These are phyloP conservation scores for Hylyphantes graminicola DNA, from an alignment of 1,140 invertebrate genomes.

Conservation along the genomic window DNA sequence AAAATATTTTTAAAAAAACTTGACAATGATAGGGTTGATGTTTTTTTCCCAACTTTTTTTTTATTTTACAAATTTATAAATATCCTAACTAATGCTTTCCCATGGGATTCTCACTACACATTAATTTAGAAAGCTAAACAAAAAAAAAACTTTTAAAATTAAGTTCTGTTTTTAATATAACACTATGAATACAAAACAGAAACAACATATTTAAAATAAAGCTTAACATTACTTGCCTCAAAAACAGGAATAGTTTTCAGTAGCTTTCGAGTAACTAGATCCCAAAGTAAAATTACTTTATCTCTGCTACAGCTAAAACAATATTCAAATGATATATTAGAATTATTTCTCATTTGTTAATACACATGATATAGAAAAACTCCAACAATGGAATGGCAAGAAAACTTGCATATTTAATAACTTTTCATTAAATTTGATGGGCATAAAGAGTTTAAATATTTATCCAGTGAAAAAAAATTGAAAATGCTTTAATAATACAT, in stretches of 20 bases:
- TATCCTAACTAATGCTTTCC: too few relatives aligned
- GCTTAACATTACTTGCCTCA: constrained; percentile 71
- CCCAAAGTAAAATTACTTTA: constrained; percentile 90
- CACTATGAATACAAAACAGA: constrained; percentile 20
- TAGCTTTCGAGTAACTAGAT: constrained; percentile 73
- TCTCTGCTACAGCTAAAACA: constrained; percentile 82
- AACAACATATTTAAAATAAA: background rate
- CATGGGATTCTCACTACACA: too few relatives aligned
- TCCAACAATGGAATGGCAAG: too few relatives aligned
- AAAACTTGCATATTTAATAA: too few relatives aligned
- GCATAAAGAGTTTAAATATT: background rate
- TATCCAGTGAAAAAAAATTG: background rate
- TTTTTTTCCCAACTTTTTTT: too few relatives aligned
- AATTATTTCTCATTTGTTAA: background rate
- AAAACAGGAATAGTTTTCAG: constrained; percentile 82
- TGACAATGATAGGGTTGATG: too few relatives aligned
- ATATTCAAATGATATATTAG: background rate
- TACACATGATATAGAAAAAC: too few relatives aligned
- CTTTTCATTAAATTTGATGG: too few relatives aligned
- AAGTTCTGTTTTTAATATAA: constrained; percentile 8
- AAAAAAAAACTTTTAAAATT: too few relatives aligned
- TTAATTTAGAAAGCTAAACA: too few relatives aligned
- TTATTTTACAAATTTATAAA: too few relatives aligned
- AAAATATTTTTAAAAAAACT: too few relatives aligned
- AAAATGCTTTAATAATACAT: background rate